These are phyloP conservation scores for Sinella curviseta DNA, from an alignment of 1,140 invertebrate genomes.

Conservation along the genomic window DNA sequence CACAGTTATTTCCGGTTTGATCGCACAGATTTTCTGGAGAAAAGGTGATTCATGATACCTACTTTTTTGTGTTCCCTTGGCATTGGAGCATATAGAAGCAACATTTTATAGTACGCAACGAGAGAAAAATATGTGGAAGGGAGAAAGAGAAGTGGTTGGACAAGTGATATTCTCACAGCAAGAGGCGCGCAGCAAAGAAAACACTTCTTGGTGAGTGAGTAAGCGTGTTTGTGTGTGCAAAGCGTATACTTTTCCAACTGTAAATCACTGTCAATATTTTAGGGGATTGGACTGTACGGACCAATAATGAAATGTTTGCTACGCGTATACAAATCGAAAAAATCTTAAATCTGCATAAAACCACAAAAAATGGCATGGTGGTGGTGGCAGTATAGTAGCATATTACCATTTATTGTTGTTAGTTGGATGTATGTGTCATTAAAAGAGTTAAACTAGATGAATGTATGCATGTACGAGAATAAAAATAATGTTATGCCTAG, in stretches of 20 bases:
- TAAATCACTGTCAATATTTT: slow-evolving; percentile 25
- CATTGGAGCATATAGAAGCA: no score
- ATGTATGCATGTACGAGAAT: no score
- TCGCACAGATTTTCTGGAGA: neutral
- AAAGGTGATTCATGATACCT: neutral
- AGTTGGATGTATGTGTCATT: no score
- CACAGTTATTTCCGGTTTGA: slow-evolving; percentile 13
- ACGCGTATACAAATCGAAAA: neutral
- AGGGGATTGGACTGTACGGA: neutral
- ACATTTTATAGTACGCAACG: no score
- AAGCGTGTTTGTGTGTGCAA: neutral
- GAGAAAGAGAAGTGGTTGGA: neutral
- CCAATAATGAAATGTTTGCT: slow-evolving; percentile 17
- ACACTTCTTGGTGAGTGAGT: neutral
- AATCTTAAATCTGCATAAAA: neutral
- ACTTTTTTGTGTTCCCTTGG: no score
- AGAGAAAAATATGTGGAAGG: no score
- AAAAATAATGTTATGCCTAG: no score
- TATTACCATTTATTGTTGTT: no score
- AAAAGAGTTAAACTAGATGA: no score
- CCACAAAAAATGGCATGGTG: neutral
- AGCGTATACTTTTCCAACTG: slow-evolving; percentile 15
- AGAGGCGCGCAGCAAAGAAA: slow-evolving; percentile 2
- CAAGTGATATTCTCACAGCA: neutral
- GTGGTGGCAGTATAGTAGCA: no score